Conservation (phyloP, 2,113 vertebrate species). For the Aldabrachelys gigantea region DNA sequence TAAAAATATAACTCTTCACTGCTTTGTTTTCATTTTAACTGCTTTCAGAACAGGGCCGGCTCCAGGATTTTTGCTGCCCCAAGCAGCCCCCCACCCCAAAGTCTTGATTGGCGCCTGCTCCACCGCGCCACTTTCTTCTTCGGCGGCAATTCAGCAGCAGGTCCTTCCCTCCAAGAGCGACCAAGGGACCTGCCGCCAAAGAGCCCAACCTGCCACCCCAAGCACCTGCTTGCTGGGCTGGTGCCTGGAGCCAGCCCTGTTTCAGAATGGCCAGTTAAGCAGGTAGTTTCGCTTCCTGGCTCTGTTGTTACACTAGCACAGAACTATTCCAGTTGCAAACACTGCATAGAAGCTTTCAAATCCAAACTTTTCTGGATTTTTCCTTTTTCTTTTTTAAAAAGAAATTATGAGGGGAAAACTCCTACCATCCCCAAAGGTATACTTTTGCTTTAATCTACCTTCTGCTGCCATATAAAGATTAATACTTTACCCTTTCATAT, state of each 20-base stretch:
- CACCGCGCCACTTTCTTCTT: no score
- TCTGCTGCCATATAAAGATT: neutral
- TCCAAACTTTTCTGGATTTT: neutral
- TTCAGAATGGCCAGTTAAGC: neutral
- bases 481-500: neutral
- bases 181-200: no score
- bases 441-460: neutral
- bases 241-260: no score
- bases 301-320: accelerated
- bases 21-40: neutral
- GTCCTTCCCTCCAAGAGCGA: no score
- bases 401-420: neutral
- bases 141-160: no score
- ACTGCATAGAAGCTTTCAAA: neutral
- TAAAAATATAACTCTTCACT: neutral
- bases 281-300: neutral
- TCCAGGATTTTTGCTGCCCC: no score
- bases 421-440: neutral
- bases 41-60: neutral
- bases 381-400: accelerated
- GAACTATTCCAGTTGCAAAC: neutral
- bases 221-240: no score
- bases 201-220: no score
- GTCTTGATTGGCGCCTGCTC: no score
- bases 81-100: no score